A percentile compares a stretch with the other conserved stretches of the same genome.
phyloP scores from a whole-genome alignment of 2,797 vertebrate genomes.

The Momotus momota region DNA sequence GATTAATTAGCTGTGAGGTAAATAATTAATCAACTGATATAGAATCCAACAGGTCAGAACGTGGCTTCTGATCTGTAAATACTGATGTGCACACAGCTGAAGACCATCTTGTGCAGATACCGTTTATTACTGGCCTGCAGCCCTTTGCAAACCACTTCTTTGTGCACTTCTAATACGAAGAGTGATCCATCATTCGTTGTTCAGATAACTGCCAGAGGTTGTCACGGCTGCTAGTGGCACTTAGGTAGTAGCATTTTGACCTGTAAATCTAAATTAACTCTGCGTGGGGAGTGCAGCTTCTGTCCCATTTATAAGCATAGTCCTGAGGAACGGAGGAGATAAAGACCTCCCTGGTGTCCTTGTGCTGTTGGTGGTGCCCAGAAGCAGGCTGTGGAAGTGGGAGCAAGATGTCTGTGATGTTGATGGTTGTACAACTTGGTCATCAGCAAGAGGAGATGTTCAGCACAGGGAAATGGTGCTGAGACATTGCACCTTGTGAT shows the following conservation, averaged over 20 bases:
- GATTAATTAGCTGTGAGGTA: conserved; percentile 52
- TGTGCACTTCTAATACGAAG: neutral
- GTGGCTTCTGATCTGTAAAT: conserved; percentile 38
- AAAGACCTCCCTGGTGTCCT: neutral
- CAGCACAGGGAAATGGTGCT: neutral
- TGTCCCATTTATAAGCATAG: neutral
- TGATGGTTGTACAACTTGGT: neutral
- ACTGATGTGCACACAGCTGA: neutral
- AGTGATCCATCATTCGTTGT: neutral
- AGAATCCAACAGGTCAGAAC: neutral
- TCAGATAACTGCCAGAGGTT: neutral
- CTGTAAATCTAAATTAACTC: neutral
- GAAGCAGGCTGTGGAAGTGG: neutral
- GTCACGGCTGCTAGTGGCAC: neutral
- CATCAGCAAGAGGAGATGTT: neutral
- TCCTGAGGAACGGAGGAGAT: neutral
- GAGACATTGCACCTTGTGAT: neutral
- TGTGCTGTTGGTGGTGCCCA: rapidly evolving
- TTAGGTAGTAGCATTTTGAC: neutral
- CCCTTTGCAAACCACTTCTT: neutral
- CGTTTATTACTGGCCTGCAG: neutral
- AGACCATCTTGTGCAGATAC: neutral
- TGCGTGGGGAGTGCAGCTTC: neutral
- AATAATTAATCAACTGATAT: conserved; percentile 35
- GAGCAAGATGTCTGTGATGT: neutral